A percentile compares a stretch with the other conserved stretches of the same genome.
Evolutionary conservation across 2,797 vertebrate species (phyloP).

Genomic region (Margarornis squamiger): DNA sequence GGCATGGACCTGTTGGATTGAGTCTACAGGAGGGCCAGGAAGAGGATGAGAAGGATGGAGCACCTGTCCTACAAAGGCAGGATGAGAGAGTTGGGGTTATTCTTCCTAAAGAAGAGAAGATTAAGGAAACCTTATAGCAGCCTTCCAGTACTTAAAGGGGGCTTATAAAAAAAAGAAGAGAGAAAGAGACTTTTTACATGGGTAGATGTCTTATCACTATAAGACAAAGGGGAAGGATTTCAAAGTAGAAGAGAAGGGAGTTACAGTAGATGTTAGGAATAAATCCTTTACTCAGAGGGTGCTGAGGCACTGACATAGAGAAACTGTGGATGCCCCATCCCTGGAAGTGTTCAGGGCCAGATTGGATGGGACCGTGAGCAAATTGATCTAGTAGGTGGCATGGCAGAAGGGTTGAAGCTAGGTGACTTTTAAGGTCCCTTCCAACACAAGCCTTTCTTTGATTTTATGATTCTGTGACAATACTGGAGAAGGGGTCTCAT

Average conservation of each 20-base stretch:
- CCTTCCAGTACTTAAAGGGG: background rate
- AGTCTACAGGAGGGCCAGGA: background rate
- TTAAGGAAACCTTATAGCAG: background rate
- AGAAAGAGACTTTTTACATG: background rate
- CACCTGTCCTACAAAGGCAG: background rate
- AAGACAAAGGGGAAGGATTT: background rate
- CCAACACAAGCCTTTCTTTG: background rate
- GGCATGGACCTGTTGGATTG: background rate
- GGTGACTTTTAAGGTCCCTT: background rate
- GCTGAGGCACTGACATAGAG: background rate
- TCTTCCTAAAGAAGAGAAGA: background rate
- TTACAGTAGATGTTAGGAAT: background rate
- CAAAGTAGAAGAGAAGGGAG: background rate
- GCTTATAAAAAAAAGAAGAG: background rate
- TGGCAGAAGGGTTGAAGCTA: background rate
- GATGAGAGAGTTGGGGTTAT: background rate
- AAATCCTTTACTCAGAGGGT: background rate
- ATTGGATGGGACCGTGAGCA: background rate
- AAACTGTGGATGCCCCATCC: background rate
- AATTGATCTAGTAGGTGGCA: background rate
- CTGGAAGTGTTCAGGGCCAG: background rate
- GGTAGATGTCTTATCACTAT: background rate
- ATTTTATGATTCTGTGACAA: background rate
- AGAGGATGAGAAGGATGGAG: background rate
- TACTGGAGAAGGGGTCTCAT: background rate